These are phyloP conservation scores for Blastobasis lacticolella DNA, from an alignment of 2,888 invertebrate species.

Conservation along the genomic window DNA sequence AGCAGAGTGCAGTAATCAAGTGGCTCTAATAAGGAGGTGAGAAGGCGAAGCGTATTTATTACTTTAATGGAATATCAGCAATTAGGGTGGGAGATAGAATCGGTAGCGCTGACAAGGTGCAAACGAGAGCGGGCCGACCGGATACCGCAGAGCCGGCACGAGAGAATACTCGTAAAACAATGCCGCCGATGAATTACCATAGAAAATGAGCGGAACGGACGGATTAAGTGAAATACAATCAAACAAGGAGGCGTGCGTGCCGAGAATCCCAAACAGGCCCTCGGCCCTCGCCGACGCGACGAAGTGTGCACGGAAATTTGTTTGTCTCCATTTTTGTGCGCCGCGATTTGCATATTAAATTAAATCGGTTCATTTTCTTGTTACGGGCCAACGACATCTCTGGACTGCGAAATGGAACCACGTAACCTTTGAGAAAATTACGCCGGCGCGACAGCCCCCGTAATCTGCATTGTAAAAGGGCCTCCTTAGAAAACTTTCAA, in stretches of 20 bases:
- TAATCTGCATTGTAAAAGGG: too few species aligned
- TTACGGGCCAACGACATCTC: neutral
- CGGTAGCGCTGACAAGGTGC: constrained; percentile 72
- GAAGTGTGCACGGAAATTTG: constrained; percentile 31
- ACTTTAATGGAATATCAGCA: constrained; percentile 72
- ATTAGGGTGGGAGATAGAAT: constrained; percentile 66
- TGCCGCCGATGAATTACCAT: constrained; percentile 64
- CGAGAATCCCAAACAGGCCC: constrained; percentile 38
- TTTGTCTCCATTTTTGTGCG: constrained; percentile 31
- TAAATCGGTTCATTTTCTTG: constrained; percentile 17
- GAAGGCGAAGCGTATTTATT: constrained; percentile 64
- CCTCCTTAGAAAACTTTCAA: too few species aligned
- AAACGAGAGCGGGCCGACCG: constrained; percentile 48
- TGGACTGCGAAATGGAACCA: neutral
- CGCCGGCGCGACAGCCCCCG: too few species aligned
- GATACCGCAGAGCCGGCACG: constrained; percentile 19
- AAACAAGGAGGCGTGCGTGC: constrained; percentile 56
- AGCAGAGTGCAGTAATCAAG: constrained; percentile 61
- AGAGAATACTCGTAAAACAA: constrained; percentile 69
- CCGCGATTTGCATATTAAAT: constrained; percentile 21
- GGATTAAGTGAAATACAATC: constrained; percentile 68
- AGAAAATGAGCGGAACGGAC: constrained; percentile 65
- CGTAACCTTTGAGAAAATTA: neutral
- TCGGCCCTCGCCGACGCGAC: constrained; percentile 28
- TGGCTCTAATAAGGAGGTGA: constrained; percentile 60